Evolutionary conservation across 2,888 invertebrate genomes (phyloP).

Genomic region (Phoenoteleia sp.): DNA sequence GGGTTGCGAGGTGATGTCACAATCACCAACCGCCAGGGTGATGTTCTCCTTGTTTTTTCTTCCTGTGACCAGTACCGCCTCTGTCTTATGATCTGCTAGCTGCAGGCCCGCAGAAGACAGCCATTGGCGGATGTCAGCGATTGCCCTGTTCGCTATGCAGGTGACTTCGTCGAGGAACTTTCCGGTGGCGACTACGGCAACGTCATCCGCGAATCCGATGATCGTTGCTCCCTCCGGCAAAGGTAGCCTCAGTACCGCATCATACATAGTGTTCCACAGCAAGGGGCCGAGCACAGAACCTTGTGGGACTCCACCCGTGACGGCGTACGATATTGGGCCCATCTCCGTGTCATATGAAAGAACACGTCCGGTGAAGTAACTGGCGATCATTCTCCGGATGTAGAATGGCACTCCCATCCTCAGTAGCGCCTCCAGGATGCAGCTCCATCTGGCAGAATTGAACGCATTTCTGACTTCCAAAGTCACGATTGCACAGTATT

Average conservation of each 20-base stretch:
- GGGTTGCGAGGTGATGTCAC: slow-evolving; percentile 36
- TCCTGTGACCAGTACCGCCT: slow-evolving; percentile 48
- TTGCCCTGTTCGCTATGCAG: slow-evolving; percentile 5
- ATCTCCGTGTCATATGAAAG: neutral
- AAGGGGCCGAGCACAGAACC: slow-evolving; percentile 4
- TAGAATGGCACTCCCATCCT: neutral
- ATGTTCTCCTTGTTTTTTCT: slow-evolving; percentile 43
- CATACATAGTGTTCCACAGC: slow-evolving; percentile 8
- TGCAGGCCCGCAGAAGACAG: neutral
- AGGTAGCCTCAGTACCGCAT: neutral
- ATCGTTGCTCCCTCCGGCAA: neutral
- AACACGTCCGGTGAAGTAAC: neutral
- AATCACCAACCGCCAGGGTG: slow-evolving; percentile 48
- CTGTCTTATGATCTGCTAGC: slow-evolving; percentile 49
- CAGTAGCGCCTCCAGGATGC: neutral
- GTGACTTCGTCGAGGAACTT: too few species aligned
- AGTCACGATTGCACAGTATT: neutral
- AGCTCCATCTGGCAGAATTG: slow-evolving; percentile 1
- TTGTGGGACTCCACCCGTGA: neutral
- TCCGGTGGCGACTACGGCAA: too few species aligned
- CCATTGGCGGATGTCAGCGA: slow-evolving; percentile 6
- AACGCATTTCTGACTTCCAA: slow-evolving; percentile 24
- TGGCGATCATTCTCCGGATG: too few species aligned
- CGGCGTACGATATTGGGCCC: neutral
- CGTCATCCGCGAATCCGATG: neutral